These are phyloP conservation scores for Lepus oiostolus DNA, from an alignment of 2,797 vertebrate genomes.

Conservation along the genomic window DNA sequence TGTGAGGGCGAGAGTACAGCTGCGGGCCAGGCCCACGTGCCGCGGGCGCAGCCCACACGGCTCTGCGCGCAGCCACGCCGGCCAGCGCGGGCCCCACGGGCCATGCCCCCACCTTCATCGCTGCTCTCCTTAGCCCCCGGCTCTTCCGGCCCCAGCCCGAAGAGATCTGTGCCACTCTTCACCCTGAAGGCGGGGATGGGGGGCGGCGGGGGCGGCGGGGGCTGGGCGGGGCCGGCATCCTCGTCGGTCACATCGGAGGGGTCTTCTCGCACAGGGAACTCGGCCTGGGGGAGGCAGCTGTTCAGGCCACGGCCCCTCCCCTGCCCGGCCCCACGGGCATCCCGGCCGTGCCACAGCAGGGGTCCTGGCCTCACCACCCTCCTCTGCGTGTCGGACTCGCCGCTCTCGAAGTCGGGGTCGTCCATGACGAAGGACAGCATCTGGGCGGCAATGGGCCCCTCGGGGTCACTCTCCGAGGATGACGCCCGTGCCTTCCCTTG, in stretches of 20 bases:
- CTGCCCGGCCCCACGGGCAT: not conserved
- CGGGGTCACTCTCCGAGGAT: conserved; percentile 94
- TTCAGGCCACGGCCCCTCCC: not conserved
- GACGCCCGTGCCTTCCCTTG: conserved; percentile 82
- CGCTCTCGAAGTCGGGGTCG: conserved; percentile 97
- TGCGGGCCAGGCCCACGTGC: not conserved
- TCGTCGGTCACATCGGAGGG: conserved; percentile 95
- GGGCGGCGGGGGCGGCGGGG: conserved; percentile 88
- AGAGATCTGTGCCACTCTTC: conserved; percentile 94
- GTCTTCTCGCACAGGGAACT: conserved; percentile 93
- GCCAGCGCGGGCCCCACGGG: no score
- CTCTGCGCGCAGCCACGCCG: no score
- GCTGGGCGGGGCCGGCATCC: conserved; percentile 83
- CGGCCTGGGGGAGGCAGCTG: conserved; percentile 87
- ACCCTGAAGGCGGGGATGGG: conserved; percentile 90
- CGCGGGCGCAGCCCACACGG: not conserved
- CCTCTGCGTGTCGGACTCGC: conserved; percentile 92
- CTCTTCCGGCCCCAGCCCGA: conserved; percentile 94
- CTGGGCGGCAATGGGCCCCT: conserved; percentile 94
- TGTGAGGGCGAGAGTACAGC: conserved; percentile 73
- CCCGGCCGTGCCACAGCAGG: not conserved
- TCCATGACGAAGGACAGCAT: conserved; percentile 99
- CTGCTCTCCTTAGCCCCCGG: conserved; percentile 91
- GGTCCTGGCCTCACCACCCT: conserved; percentile 82
- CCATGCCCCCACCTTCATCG: conserved; percentile 90